Percentiles rank a stretch among this genome's conserved stretches.
Conservation (phyloP, 1,140 invertebrate genomes). For the Eciton burchellii region DNA sequence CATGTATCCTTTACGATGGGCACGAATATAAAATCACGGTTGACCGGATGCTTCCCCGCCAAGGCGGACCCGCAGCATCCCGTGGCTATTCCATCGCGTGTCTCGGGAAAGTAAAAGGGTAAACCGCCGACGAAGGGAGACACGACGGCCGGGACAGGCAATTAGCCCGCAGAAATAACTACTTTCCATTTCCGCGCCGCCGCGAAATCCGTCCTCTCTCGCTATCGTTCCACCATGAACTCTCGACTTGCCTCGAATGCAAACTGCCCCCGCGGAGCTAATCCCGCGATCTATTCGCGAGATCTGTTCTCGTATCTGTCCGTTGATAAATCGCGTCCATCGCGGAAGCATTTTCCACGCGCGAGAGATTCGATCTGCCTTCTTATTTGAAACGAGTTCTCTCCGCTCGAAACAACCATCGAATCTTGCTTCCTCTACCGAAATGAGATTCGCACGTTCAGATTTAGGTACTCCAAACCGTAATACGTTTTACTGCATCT, state of each 20-base stretch:
- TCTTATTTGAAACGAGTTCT: background rate
- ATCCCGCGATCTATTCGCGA: background rate
- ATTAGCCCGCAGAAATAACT: slow-evolving; percentile 66
- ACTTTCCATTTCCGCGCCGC: slow-evolving; percentile 64
- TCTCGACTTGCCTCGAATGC: slow-evolving; percentile 27
- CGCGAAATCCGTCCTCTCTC: slow-evolving; percentile 39
- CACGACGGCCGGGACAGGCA: slow-evolving; percentile 47
- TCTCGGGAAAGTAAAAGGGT: slow-evolving; percentile 61
- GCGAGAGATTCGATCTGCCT: background rate
- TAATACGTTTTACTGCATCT: background rate
- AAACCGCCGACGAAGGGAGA: slow-evolving; percentile 53
- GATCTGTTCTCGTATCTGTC: background rate
- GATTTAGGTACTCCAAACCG: background rate
- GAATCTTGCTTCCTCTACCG: background rate
- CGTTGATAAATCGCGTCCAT: background rate
- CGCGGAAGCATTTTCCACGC: background rate
- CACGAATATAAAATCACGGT: slow-evolving; percentile 36
- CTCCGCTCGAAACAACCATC: background rate
- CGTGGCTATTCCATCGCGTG: slow-evolving; percentile 22
- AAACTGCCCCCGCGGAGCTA: background rate
- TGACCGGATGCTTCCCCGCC: slow-evolving; percentile 14
- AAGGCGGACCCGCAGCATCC: slow-evolving; percentile 26
- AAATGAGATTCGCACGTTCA: background rate
- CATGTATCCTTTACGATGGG: slow-evolving; percentile 51
- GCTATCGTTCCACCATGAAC: slow-evolving; percentile 25